Conservation (phyloP, 2,888 invertebrate species). For the Chouioia cunea region DNA sequence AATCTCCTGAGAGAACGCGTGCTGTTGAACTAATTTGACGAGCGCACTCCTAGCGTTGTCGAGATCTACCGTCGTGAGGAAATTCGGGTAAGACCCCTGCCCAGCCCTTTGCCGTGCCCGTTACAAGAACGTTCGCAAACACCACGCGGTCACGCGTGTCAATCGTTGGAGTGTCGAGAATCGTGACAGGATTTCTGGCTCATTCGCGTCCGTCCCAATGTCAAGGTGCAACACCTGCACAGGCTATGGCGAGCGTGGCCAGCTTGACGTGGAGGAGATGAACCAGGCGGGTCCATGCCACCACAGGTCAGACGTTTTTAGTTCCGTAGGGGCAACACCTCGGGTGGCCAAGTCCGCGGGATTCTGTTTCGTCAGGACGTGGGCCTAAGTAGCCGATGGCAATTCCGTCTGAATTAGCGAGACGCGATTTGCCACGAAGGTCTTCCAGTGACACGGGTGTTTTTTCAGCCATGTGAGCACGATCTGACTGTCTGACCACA, state of each 20-base stretch:
- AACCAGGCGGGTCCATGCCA: constrained; percentile 42
- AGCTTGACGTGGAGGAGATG: not conserved
- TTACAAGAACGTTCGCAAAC: constrained; percentile 1
- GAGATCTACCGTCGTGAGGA: too few relatives aligned
- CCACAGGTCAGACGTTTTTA: constrained; percentile 16
- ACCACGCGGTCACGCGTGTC: constrained; percentile 35
- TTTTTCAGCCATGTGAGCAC: constrained; percentile 46
- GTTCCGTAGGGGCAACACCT: constrained; percentile 14
- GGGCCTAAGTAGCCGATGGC: constrained; percentile 18
- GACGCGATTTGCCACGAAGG: constrained; percentile 41
- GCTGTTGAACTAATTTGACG: too few relatives aligned
- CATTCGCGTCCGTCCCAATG: not conserved
- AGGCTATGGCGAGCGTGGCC: constrained; percentile 12
- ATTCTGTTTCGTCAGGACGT: constrained; percentile 35
- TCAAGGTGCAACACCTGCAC: not conserved
- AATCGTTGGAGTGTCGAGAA: constrained; percentile 26
- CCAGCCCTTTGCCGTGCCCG: not conserved
- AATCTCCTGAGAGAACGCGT: too few relatives aligned
- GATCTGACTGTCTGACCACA: constrained; percentile 47
- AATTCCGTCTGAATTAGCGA: constrained; percentile 35
- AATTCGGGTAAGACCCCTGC: too few relatives aligned
- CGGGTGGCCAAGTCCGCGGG: constrained; percentile 44
- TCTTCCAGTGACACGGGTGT: constrained; percentile 43
- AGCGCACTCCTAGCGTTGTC: too few relatives aligned
- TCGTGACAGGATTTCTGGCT: constrained; percentile 26